Percentiles rank a stretch among this genome's conserved stretches.
Evolutionary conservation across 2,113 vertebrate genomes (phyloP).

Genomic region (Labrus mixtus): DNA sequence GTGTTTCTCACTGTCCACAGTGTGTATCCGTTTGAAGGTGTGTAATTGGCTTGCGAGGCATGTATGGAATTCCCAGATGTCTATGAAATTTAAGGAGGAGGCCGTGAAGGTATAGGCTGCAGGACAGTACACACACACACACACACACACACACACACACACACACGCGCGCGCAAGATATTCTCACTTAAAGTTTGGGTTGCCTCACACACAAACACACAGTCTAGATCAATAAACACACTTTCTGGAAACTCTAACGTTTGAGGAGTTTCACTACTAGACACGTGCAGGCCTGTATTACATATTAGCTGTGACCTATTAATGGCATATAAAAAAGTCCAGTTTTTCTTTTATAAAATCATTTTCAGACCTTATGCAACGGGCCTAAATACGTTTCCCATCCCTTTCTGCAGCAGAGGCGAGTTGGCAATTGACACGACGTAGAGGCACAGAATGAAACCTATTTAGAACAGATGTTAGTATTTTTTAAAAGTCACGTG

Average conservation of each 20-base stretch:
- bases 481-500: slow-evolving; percentile 91
- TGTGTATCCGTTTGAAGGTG: slow-evolving; percentile 92
- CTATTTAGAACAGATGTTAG: slow-evolving; percentile 94
- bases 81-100: slow-evolving; percentile 92
- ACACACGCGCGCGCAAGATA: neutral
- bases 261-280: neutral
- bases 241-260: neutral
- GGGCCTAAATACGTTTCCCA: slow-evolving; percentile 53
- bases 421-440: slow-evolving; percentile 87
- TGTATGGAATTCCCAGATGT: slow-evolving; percentile 97
- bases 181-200: slow-evolving; percentile 36
- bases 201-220: slow-evolving; percentile 19
- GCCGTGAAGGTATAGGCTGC: slow-evolving; percentile 84
- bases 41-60: slow-evolving; percentile 94
- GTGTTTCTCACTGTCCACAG: slow-evolving; percentile 83
- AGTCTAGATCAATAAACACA: slow-evolving; percentile 20
- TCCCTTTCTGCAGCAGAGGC: slow-evolving; percentile 54
- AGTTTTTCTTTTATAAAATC: neutral
- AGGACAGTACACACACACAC: slow-evolving; percentile 14
- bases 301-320: neutral
- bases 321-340: neutral
- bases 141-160: neutral
- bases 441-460: slow-evolving; percentile 90
- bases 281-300: slow-evolving; percentile 14
- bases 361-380: slow-evolving; percentile 22